phyloP scores from a whole-genome alignment of 2,888 invertebrate species.

The Aphidoletes aphidimyza region DNA sequence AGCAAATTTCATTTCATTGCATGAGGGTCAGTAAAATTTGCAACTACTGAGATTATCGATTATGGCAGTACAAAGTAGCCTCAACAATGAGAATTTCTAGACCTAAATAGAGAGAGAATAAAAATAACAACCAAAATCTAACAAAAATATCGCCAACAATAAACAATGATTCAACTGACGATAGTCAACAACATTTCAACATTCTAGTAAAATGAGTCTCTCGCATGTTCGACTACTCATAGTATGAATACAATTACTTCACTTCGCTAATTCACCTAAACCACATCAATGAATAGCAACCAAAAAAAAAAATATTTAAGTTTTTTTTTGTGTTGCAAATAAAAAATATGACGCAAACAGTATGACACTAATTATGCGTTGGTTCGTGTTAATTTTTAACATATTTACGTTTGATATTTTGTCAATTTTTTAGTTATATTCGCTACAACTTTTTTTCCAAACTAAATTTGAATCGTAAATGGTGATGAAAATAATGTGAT shows the following conservation, averaged over 20 bases:
- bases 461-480: neutral
- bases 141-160: no score
- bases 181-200: neutral
- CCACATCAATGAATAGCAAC: no score
- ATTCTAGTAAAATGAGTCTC: neutral
- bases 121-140: neutral
- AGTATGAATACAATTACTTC: neutral
- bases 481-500: neutral
- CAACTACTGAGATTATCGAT: neutral
- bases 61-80: neutral
- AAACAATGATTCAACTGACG: constrained; percentile 2
- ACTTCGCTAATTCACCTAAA: no score
- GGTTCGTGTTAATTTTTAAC: no score
- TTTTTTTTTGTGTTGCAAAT: no score
- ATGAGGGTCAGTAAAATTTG: constrained; percentile 24
- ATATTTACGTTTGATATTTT: no score
- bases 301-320: no score
- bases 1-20: neutral
- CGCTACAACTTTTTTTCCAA: no score
- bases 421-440: no score
- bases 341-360: no score
- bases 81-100: neutral
- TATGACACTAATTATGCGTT: no score
- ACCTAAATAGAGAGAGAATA: neutral
- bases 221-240: neutral